Evolutionary conservation across 2,888 invertebrate genomes (phyloP).

Genomic region (Lepidochitona cinerea): DNA sequence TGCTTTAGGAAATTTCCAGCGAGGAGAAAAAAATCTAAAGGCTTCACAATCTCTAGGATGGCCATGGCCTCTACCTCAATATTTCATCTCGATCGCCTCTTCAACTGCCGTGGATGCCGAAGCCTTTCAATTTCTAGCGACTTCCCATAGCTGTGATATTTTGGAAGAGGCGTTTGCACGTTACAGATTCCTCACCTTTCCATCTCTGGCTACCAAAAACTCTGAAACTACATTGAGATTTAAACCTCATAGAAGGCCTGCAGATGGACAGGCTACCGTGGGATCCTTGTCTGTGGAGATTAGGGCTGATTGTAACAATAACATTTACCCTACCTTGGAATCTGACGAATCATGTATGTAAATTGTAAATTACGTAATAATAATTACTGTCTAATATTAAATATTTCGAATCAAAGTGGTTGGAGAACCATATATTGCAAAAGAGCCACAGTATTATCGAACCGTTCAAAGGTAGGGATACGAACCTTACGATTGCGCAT

Average conservation of each 20-base stretch:
- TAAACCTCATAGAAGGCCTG: not conserved
- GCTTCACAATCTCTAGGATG: slow-evolving; percentile 18
- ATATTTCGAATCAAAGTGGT: too few relatives aligned
- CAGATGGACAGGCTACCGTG: not conserved
- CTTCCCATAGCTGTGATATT: slow-evolving; percentile 73
- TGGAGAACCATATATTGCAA: not conserved
- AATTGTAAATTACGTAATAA: not conserved
- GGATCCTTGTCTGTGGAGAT: not conserved
- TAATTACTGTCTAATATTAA: too few relatives aligned
- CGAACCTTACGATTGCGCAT: too few relatives aligned
- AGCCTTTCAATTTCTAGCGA: slow-evolving; percentile 38
- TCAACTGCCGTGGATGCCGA: slow-evolving; percentile 21
- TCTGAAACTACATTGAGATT: not conserved
- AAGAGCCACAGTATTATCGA: not conserved
- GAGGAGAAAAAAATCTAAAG: not conserved
- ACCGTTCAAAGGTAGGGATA: not conserved
- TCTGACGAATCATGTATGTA: not conserved
- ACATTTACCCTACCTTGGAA: not conserved
- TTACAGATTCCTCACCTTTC: slow-evolving; percentile 66
- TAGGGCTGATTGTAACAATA: not conserved
- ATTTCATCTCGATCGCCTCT: not conserved
- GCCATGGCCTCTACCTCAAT: slow-evolving; percentile 44
- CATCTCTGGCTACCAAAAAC: not conserved
- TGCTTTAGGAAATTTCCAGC: not conserved
- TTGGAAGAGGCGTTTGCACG: slow-evolving; percentile 75